These are phyloP conservation scores for Mesembrinibis cayennensis DNA, from an alignment of 2,113 vertebrate species.

Conservation along the genomic window DNA sequence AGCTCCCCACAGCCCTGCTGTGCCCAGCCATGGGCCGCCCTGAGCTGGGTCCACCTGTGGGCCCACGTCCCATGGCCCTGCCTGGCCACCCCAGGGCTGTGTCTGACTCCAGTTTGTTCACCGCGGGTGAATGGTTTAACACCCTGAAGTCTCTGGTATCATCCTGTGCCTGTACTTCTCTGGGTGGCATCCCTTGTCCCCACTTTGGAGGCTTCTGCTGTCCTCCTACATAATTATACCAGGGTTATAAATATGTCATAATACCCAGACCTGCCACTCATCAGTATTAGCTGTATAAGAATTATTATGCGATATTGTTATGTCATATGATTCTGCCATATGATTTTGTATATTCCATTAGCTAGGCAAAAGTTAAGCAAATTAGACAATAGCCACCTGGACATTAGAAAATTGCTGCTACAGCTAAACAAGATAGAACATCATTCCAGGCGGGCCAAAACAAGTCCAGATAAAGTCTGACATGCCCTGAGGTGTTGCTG, in stretches of 20 bases:
- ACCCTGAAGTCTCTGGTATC: background rate
- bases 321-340: background rate
- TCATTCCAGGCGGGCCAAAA: background rate
- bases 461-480: background rate
- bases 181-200: background rate
- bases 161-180: background rate
- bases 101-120: background rate
- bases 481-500: background rate
- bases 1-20: background rate
- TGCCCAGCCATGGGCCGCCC: background rate
- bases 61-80: background rate
- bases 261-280: background rate
- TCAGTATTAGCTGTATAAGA: background rate
- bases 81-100: background rate
- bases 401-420: background rate
- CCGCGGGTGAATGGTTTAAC: rapidly evolving
- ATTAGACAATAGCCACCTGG: background rate
- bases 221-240: background rate
- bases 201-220: background rate
- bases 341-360: no score
- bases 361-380: background rate
- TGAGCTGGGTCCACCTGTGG: no score
- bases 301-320: background rate
- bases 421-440: background rate
- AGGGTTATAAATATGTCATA: background rate